These are phyloP conservation scores for Gymnoscopelus braueri DNA, from an alignment of 2,797 vertebrate genomes.

Conservation along the genomic window DNA sequence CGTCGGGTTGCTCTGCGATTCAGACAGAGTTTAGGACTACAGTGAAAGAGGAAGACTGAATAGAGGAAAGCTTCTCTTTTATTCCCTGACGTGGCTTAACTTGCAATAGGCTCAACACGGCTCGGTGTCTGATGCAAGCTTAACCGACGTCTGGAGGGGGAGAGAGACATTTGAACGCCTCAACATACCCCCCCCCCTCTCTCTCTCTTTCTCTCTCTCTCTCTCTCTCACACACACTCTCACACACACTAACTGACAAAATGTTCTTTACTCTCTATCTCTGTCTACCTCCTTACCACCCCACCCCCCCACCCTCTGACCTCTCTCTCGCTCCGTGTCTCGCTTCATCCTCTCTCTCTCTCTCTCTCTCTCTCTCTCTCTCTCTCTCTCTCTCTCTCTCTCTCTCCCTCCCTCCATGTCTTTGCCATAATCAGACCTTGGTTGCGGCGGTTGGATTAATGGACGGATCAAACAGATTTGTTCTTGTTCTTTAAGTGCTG, in stretches of 20 bases:
- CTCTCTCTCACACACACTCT: conserved; percentile 10
- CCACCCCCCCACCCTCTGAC: neutral
- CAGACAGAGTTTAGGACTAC: conserved; percentile 24
- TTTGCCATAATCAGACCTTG: conserved; percentile 9
- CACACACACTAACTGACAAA: conserved; percentile 6
- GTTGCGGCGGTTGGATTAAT: conserved; percentile 30
- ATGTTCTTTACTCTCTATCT: neutral
- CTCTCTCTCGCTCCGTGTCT: neutral
- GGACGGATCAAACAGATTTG: conserved; percentile 38
- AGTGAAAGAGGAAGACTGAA: conserved; percentile 30
- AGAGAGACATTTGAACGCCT: conserved; percentile 44
- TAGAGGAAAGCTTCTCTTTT: conserved; percentile 37
- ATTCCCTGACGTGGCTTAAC: conserved; percentile 56
- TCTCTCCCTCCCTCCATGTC: neutral
- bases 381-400: conserved; percentile 1
- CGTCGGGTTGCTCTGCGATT: neutral
- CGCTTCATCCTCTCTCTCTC: neutral
- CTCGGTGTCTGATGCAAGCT: conserved; percentile 51
- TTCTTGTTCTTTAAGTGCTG: conserved; percentile 23
- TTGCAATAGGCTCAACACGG: conserved; percentile 34
- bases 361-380: conserved; percentile 7
- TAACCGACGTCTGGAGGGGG: conserved; percentile 10
- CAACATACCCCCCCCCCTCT: neutral
- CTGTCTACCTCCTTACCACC: neutral
- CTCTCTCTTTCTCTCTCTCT: conserved; percentile 13